Percentiles rank a stretch among this genome's conserved stretches.
These are phyloP conservation scores for Acheta domesticus DNA, from an alignment of 2,888 invertebrate genomes.

Conservation along the genomic window DNA sequence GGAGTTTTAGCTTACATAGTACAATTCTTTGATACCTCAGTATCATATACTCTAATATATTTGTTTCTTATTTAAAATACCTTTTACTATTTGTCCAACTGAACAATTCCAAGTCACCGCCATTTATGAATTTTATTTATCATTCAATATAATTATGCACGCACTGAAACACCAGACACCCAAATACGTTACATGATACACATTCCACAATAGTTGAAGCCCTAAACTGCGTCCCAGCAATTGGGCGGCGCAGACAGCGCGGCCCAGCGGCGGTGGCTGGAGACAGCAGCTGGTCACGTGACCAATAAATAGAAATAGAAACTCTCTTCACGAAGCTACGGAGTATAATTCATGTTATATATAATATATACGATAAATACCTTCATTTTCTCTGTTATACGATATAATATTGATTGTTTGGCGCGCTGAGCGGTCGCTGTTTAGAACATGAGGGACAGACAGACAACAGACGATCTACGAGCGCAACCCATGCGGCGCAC, in stretches of 20 bases:
- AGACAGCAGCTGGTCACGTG: not conserved
- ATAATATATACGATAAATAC: not conserved
- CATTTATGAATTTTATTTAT: not conserved
- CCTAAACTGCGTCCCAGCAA: not conserved
- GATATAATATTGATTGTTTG: slow-evolving; percentile 18
- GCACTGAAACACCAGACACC: not conserved
- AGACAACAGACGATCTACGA: not conserved
- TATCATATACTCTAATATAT: slow-evolving; percentile 8
- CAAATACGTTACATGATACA: not conserved
- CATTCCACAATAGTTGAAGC: not conserved
- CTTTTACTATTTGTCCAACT: not conserved
- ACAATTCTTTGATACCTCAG: not conserved
- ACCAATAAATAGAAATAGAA: too few relatives aligned
- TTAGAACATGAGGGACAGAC: slow-evolving; percentile 9
- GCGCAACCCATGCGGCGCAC: too few relatives aligned
- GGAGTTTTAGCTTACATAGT: not conserved
- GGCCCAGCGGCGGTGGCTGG: not conserved
- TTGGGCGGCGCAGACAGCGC: not conserved
- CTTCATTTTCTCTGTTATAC: not conserved
- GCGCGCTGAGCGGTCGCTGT: not conserved
- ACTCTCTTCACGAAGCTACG: too few relatives aligned
- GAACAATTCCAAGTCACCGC: not conserved
- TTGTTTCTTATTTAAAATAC: slow-evolving; percentile 6
- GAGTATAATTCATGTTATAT: slow-evolving; percentile 11
- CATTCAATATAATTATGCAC: not conserved